These are phyloP conservation scores for Megalops cyprinoides DNA, from an alignment of 2,797 vertebrate species.

Conservation along the genomic window DNA sequence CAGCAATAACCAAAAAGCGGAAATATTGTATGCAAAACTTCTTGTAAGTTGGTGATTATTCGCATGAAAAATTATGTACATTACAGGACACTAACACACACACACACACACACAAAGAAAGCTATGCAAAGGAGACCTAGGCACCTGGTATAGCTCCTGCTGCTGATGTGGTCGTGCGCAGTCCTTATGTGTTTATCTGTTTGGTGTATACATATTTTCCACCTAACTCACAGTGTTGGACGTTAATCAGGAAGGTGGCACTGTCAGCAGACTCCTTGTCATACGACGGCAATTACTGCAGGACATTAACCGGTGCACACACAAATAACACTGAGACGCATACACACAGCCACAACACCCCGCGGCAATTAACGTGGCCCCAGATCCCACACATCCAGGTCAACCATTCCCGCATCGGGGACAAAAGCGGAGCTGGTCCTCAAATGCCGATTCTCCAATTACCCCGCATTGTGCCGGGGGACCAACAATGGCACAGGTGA, in stretches of 20 bases:
- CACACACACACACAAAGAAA: conserved; percentile 5
- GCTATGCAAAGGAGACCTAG: neutral
- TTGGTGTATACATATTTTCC: conserved; percentile 27
- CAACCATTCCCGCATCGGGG: conserved; percentile 43
- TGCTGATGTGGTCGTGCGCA: neutral
- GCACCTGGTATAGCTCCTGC: neutral
- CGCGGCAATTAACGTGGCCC: conserved; percentile 44
- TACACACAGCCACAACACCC: conserved; percentile 56
- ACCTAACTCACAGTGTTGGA: neutral
- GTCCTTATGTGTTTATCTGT: conserved; percentile 56
- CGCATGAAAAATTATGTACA: neutral
- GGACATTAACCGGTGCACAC: neutral
- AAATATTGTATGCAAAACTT: too few species aligned
- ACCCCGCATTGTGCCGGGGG: conserved; percentile 51
- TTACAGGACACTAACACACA: neutral
- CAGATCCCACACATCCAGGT: conserved; percentile 70
- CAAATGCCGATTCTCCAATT: conserved; percentile 70
- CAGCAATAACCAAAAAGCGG: neutral
- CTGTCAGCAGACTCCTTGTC: neutral
- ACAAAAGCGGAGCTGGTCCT: conserved; percentile 59
- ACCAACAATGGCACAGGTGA: conserved; percentile 60
- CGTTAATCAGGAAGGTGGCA: neutral
- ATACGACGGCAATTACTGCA: neutral
- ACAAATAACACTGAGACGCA: conserved; percentile 6
- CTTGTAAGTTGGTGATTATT: neutral